Evolutionary conservation across 1,140 invertebrate species (phyloP), one percentile per base, ranked within the genome.

Genomic region (Zaprionus capensis): DNA sequence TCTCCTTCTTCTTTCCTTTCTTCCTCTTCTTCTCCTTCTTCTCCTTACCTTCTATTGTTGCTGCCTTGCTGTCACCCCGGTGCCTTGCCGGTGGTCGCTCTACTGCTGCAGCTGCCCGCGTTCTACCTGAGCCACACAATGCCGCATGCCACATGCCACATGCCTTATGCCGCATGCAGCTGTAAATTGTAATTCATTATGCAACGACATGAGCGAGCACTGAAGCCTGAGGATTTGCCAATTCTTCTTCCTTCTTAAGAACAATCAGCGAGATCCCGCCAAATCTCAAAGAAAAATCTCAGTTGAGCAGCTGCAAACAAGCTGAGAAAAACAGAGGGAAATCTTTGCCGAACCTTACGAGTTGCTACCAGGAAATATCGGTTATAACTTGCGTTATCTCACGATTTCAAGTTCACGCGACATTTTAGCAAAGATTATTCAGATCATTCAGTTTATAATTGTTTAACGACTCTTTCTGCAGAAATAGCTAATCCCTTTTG

Each of bases 111-210:
- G 58, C 68, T 76, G 73, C 46, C n/a, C 41, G 41, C 22, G 20
- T 22, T 65, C 68, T 76, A 76, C 73, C 73, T 76, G 67, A 46
- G 31, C 34, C 41, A 46, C 34, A 62, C 44, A 71, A 71, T 55
- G 46, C 65, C n/a, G n/a, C 58, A 58, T 51, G 41, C 41, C 41
- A 6, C 41, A 17, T 46, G 41, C 41, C 41, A 11, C 41, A 46
- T 46, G 41, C 41, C n/a, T 15, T 2, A 44, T 17, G n/a, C 41
- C 46, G 15, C 12, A 34, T 62, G 67, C 73, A 76, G 73, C 73
- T 76, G 73, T 36, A 59, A 61, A 59, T 38, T 59, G 66, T 34
- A 65, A 76, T 65, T 74, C 68, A 62, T 12, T 62, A 41, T 62
- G 67, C 66, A 75, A 51, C 41, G 41, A 6, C 36, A 38, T 38